A percentile compares a stretch with the other conserved stretches of the same genome.
Evolutionary conservation across 2,113 vertebrate genomes (phyloP).

Genomic region (Callochromis pleurospilus): DNA sequence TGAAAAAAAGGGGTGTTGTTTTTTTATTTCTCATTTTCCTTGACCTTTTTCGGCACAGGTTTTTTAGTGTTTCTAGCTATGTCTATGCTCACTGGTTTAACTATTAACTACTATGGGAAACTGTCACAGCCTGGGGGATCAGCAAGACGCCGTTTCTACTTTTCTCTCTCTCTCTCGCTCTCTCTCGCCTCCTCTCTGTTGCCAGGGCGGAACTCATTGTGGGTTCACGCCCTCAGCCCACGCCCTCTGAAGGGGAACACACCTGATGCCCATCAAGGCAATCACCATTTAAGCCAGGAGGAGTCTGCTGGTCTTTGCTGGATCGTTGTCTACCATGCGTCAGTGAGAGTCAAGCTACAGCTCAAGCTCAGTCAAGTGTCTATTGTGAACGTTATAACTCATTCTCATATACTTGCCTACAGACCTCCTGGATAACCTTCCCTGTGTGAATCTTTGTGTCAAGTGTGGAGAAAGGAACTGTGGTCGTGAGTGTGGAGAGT

Average conservation of each 20-base stretch:
- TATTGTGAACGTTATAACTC: not conserved
- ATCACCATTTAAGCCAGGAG: not conserved
- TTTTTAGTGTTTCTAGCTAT: constrained; percentile 71
- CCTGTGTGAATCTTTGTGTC: not conserved
- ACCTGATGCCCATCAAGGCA: not conserved
- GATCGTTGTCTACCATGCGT: fast-evolving
- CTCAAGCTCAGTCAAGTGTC: not conserved
- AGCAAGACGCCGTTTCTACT: not conserved
- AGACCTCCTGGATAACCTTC: not conserved
- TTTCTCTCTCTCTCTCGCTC: not conserved
- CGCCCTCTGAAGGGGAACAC: not conserved
- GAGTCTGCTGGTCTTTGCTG: not conserved
- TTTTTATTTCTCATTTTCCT: not conserved
- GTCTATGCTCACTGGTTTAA: constrained; percentile 68
- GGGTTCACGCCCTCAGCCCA: not conserved
- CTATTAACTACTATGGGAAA: constrained; percentile 68
- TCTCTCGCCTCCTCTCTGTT: not conserved
- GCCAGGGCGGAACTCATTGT: not conserved
- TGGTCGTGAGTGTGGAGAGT: not conserved
- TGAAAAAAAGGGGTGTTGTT: not conserved
- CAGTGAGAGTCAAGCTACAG: not conserved
- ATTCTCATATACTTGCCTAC: not conserved
- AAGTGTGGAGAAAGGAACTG: not conserved
- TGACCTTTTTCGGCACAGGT: constrained; percentile 16
- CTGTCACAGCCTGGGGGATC: not conserved